Evolutionary conservation across 2,888 invertebrate species (phyloP).

Genomic region (Diogma glabrata): DNA sequence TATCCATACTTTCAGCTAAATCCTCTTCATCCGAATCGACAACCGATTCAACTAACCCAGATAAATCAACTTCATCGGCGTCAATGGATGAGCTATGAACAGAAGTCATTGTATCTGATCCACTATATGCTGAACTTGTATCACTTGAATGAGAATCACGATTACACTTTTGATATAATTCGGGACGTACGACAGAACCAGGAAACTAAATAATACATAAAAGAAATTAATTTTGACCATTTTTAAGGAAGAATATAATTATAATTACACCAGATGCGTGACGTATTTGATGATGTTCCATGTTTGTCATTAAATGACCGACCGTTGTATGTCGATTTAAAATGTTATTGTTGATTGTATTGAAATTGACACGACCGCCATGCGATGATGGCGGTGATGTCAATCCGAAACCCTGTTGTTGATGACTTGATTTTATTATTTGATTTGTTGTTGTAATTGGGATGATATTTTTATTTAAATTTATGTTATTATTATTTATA

Average conservation of each 20-base stretch:
- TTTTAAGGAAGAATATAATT: conserved; percentile 12
- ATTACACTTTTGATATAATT: conserved; percentile 74
- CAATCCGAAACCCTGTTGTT: too few relatives aligned
- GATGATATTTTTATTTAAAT: conserved; percentile 4
- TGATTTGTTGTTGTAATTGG: background rate
- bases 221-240: background rate
- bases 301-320: conserved; percentile 10
- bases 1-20: conserved; percentile 81
- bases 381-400: conserved; percentile 8
- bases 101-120: conserved; percentile 92
- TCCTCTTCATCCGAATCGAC: conserved; percentile 94
- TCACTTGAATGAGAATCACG: conserved; percentile 81
- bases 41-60: conserved; percentile 87
- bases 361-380: background rate
- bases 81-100: conserved; percentile 77
- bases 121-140: conserved; percentile 92
- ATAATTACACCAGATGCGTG: conserved; percentile 19
- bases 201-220: background rate
- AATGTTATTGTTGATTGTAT: too few relatives aligned
- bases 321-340: background rate
- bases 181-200: conserved; percentile 39
- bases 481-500: background rate
- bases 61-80: conserved; percentile 78
- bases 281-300: conserved; percentile 19
- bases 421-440: conserved; percentile 4